phyloP scores from a whole-genome alignment of 2,888 invertebrate species.

The Malthinus seriepunctatus region DNA sequence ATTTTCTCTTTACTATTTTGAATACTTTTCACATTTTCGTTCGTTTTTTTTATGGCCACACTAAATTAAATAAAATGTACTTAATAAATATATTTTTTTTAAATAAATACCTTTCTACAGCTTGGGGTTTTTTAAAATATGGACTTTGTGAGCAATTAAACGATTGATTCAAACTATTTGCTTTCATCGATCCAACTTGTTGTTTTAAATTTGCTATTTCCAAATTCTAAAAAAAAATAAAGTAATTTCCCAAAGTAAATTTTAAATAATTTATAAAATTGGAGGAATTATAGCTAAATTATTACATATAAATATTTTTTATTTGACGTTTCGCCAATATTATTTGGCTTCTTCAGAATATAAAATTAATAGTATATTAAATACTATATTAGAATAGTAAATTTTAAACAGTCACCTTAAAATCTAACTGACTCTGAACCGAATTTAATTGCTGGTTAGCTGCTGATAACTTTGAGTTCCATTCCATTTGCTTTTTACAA shows the following conservation, averaged over 20 bases:
- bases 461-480: conserved; percentile 55
- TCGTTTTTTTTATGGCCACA: no score
- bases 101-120: not conserved
- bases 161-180: conserved; percentile 8
- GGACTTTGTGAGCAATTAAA: conserved; percentile 27
- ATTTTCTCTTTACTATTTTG: not conserved
- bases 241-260: no score
- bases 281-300: no score
- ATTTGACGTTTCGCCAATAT: no score
- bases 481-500: conserved; percentile 56
- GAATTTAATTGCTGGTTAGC: conserved; percentile 55
- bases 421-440: conserved; percentile 60
- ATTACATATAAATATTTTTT: no score
- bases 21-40: no score
- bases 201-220: conserved; percentile 63
- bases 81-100: no score
- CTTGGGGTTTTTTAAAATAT: not conserved
- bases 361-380: no score
- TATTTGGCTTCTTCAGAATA: no score
- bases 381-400: no score
- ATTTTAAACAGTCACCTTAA: conserved; percentile 57
- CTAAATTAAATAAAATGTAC: no score
- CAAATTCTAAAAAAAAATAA: conserved; percentile 58
- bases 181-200: conserved; percentile 47
- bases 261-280: no score